Percentiles rank a stretch among this genome's conserved stretches.
Evolutionary conservation across 2,888 invertebrate species (phyloP).

Genomic region (Nasonovia ribisnigri): DNA sequence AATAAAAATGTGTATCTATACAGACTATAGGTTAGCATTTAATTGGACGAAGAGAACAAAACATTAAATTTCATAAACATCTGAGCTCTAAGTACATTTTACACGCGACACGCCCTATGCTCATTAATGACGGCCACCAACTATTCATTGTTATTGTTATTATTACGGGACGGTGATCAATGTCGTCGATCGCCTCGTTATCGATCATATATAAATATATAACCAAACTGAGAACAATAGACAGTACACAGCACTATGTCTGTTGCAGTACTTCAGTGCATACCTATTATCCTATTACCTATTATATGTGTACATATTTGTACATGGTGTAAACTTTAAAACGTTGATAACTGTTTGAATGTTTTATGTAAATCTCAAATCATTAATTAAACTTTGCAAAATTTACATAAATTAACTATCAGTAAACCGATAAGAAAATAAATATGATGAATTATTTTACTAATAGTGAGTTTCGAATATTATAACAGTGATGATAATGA

Average conservation of each 20-base stretch:
- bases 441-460: neutral
- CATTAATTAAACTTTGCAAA: neutral
- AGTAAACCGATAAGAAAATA: neutral
- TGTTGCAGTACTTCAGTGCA: neutral
- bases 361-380: neutral
- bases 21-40: neutral
- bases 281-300: neutral
- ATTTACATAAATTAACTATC: neutral
- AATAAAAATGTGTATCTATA: neutral
- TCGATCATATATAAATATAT: neutral
- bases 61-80: neutral
- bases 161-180: neutral
- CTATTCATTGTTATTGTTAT: neutral
- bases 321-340: neutral
- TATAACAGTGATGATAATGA: neutral
- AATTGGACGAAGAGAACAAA: neutral
- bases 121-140: neutral
- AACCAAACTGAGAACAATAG: neutral
- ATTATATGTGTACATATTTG: neutral
- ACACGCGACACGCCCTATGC: neutral
- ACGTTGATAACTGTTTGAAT: neutral
- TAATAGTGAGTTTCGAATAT: neutral
- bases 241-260: neutral
- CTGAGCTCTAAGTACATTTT: neutral
- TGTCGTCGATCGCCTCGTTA: neutral